Evolutionary conservation across 1,140 invertebrate genomes (phyloP), one percentile per base, ranked within the genome.

Genomic region (Calosoma granatense): DNA sequence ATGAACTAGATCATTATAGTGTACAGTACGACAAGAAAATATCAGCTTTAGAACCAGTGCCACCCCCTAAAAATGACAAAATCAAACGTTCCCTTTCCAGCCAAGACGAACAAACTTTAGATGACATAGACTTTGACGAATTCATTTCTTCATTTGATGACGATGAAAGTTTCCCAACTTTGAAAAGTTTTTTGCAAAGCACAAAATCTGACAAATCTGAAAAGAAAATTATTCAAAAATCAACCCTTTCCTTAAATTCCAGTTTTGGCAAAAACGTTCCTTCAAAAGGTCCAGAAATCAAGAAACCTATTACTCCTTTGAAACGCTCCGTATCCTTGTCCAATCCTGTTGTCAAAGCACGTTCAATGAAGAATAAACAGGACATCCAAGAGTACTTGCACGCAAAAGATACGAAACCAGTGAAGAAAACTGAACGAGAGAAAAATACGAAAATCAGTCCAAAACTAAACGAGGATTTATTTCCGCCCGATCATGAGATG

Each of bases 61-160:
- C 23, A 1, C 22, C 54, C 26, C 21, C 58, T 30, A 19, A 55
- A 56, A 54, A 65, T 22, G 70, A 72, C 9, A 3, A 63, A 14
- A 59, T 69, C 19, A 73, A 72, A 56, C 64, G 68, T 22, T 72
- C 71, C 22, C 69, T 68, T 54, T 74, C 65, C 0, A 54, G 69
- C 56, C 51, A 21, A 14, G 54, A 59, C 14, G 56, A 61, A 2
- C 20, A 57, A 56, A 20, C 65, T 14, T 69, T 72, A 43, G 70
- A 72, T 53, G 69, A 72, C 55, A 70, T 71, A 60, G 69, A 73
- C 57, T 77, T 78, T 59, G 77, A 79, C 61, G 76, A 78, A 61
- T 66, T 78, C 56, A 72, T 76, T 57, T 68, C 41, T 55, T 72
- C 54, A 4, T 36, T 30, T 21, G 19, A 19, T 11, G 22, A 26